A percentile compares a stretch with the other conserved stretches of the same genome.
Conservation (phyloP, 2,888 invertebrate species). For the Pegoplata infirma region DNA sequence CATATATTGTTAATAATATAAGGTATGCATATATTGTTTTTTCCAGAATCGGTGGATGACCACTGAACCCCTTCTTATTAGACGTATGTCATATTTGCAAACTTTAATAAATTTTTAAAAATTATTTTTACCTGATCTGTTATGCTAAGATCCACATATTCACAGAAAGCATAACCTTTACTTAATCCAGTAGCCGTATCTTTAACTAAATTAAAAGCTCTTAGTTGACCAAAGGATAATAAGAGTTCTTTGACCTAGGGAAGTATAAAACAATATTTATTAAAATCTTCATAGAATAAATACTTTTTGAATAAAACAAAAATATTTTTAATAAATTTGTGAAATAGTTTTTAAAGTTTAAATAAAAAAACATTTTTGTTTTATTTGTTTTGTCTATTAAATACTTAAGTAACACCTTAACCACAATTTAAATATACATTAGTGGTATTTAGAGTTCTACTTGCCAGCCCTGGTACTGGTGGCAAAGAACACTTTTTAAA, state of each 20-base stretch:
- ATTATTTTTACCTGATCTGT: slow-evolving; percentile 96
- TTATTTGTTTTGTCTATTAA: slow-evolving; percentile 17
- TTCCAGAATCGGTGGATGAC: too few species aligned
- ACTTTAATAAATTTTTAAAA: too few species aligned
- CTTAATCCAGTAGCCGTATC: slow-evolving; percentile 97
- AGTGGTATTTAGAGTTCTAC: too few species aligned
- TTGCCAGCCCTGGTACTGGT: too few species aligned
- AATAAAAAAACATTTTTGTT: slow-evolving; percentile 36
- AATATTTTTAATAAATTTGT: slow-evolving; percentile 8
- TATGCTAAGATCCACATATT: slow-evolving; percentile 96
- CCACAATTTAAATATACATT: slow-evolving; percentile 23
- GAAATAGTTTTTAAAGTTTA: background rate
- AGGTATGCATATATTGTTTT: too few species aligned
- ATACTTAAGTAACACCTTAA: slow-evolving; percentile 25
- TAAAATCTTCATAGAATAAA: background rate
- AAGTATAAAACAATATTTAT: slow-evolving; percentile 2
- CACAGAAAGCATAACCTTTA: slow-evolving; percentile 99
- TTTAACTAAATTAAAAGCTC: slow-evolving; percentile 98
- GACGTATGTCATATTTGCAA: too few species aligned
- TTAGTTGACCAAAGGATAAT: slow-evolving; percentile 97
- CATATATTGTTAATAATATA: too few species aligned
- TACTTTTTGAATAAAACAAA: slow-evolving; percentile 28
- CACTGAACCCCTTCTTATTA: too few species aligned
- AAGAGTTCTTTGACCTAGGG: slow-evolving; percentile 96
- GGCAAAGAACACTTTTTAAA: too few species aligned